Conservation (phyloP, 2,888 invertebrate genomes). For the Schizotus pectinicornis region DNA sequence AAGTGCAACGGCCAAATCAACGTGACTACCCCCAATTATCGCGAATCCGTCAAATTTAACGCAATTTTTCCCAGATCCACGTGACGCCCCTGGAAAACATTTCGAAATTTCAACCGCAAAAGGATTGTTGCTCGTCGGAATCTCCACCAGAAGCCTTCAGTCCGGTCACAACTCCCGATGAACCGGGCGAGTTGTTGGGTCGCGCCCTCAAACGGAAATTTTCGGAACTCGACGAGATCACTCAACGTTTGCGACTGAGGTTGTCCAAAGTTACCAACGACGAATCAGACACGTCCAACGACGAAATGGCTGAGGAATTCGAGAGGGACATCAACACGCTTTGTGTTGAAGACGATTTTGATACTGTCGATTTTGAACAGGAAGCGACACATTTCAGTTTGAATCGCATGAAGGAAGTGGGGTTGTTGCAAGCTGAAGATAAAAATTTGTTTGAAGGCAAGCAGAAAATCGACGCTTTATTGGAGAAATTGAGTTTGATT, state of each 20-base stretch:
- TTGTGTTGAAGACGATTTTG: conserved; percentile 55
- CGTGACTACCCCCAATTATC: conserved; percentile 49
- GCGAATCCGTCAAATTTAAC: conserved; percentile 4
- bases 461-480: conserved; percentile 52
- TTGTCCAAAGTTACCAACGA: conserved; percentile 65
- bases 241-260: conserved; percentile 64
- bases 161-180: conserved; percentile 27
- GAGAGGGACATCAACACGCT: conserved; percentile 65
- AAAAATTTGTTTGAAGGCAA: conserved; percentile 46
- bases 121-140: conserved; percentile 6
- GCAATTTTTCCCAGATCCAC: conserved; percentile 54
- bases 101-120: conserved; percentile 8
- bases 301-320: conserved; percentile 62
- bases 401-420: conserved; percentile 17
- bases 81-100: conserved; percentile 64
- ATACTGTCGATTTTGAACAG: conserved; percentile 50
- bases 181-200: conserved; percentile 53
- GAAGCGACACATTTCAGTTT: conserved; percentile 34
- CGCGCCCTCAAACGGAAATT: conserved; percentile 66
- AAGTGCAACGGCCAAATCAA: conserved; percentile 68
- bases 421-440: conserved; percentile 32
- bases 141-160: neutral
- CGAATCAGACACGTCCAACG: conserved; percentile 55
- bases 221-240: conserved; percentile 68
- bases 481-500: conserved; percentile 51